Evolutionary conservation across 2,888 invertebrate species (phyloP).

Genomic region (Pristionchus entomophagus): DNA sequence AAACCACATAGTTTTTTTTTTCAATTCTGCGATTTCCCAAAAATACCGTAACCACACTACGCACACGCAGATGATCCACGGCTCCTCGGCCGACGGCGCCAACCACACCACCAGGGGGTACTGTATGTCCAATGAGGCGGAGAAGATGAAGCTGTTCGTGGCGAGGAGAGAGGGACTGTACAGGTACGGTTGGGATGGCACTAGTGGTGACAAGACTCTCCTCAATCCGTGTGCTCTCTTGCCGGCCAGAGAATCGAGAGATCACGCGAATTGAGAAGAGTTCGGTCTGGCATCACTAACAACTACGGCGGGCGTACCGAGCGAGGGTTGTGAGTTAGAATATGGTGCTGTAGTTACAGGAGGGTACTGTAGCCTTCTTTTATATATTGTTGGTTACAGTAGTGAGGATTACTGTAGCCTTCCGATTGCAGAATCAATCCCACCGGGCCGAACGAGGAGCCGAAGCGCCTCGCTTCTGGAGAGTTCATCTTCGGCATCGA

Average conservation of each 20-base stretch:
- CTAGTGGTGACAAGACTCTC: too few relatives aligned
- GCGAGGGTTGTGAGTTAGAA: too few relatives aligned
- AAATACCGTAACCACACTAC: neutral
- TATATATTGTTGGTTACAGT: neutral
- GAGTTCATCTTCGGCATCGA: constrained; percentile 84
- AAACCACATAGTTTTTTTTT: too few relatives aligned
- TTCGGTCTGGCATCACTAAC: too few relatives aligned
- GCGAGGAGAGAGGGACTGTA: constrained; percentile 74
- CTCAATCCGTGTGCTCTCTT: too few relatives aligned
- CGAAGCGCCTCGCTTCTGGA: constrained; percentile 71
- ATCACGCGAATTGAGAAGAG: too few relatives aligned
- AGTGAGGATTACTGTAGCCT: neutral
- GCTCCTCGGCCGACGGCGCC: constrained; percentile 49
- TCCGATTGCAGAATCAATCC: constrained; percentile 55
- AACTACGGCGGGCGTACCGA: too few relatives aligned
- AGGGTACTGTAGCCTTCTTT: too few relatives aligned
- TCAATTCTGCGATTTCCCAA: neutral
- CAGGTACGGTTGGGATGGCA: constrained; percentile 46
- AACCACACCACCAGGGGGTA: constrained; percentile 65
- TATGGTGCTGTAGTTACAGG: too few relatives aligned
- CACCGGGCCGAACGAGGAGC: constrained; percentile 60
- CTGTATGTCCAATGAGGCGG: constrained; percentile 72
- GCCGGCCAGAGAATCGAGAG: too few relatives aligned
- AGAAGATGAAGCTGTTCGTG: constrained; percentile 73
- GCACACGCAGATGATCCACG: constrained; percentile 62